These are phyloP conservation scores for Carpatolechia fugitivella DNA, from an alignment of 2,888 invertebrate genomes.

Conservation along the genomic window DNA sequence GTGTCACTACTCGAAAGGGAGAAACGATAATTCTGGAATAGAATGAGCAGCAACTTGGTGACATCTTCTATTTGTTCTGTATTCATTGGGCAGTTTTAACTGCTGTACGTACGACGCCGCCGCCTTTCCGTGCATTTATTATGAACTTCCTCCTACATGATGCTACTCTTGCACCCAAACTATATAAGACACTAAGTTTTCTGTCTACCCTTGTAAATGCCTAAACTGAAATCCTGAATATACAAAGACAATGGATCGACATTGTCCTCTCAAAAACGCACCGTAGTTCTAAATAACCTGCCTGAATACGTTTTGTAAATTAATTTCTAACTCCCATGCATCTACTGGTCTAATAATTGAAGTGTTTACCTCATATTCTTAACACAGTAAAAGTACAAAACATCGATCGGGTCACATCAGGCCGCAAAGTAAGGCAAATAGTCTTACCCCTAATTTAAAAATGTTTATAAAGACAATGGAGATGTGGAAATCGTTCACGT, in stretches of 20 bases:
- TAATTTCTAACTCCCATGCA: conserved; percentile 1
- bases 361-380: background rate
- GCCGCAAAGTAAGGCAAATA: conserved; percentile 7
- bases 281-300: background rate
- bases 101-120: too few species aligned
- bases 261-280: background rate
- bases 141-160: background rate
- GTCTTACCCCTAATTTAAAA: background rate
- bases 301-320: conserved; percentile 1
- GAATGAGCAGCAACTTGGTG: too few species aligned
- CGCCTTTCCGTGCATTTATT: too few species aligned
- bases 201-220: background rate
- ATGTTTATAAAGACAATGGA: background rate
- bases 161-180: background rate
- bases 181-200: background rate
- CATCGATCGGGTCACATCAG: background rate
- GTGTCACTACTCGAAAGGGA: too few species aligned
- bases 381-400: conserved; percentile 2
- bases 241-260: background rate
- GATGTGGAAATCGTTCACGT: background rate
- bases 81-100: too few species aligned
- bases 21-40: too few species aligned
- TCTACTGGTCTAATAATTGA: conserved; percentile 7
- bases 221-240: background rate
- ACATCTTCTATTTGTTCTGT: too few species aligned